phyloP scores from a whole-genome alignment of 2,113 vertebrate species.

The Damaliscus lunatus region DNA sequence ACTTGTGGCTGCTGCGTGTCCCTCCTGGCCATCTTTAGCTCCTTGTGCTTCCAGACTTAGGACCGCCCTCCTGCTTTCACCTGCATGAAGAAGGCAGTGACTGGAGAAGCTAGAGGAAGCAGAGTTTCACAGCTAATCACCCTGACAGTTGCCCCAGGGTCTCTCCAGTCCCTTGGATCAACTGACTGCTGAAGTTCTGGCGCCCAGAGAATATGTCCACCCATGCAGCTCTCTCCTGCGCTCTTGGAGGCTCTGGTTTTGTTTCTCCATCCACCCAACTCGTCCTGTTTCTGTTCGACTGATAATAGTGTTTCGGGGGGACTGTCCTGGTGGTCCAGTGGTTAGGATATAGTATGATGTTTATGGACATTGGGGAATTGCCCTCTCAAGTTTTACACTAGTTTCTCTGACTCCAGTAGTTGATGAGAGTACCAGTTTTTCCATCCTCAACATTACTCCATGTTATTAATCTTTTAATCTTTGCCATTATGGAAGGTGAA shows the following conservation, averaged over 20 bases:
- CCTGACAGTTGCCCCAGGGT: not conserved
- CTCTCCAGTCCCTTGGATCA: not conserved
- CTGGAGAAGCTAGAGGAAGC: not conserved
- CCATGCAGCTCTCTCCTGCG: accelerated
- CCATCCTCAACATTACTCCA: accelerated
- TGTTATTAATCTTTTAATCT: not conserved
- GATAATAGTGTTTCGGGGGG: not conserved
- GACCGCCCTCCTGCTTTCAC: not conserved
- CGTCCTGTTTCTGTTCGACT: not conserved
- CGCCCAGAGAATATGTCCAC: not conserved
- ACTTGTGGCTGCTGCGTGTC: not conserved
- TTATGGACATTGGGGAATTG: not conserved
- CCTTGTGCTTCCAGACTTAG: not conserved
- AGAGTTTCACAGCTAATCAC: not conserved
- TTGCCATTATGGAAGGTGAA: not conserved
- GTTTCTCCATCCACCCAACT: not conserved
- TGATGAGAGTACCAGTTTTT: not conserved
- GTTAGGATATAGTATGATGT: not conserved
- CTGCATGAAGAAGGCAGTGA: not conserved
- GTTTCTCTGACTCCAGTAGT: no score
- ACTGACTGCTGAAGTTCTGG: not conserved
- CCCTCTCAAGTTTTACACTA: accelerated
- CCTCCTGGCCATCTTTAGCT: not conserved
- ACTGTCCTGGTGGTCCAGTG: not conserved
- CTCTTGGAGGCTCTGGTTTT: not conserved